These are phyloP conservation scores for Mesaphorura yosii DNA, from an alignment of 1,140 invertebrate species.

Conservation along the genomic window DNA sequence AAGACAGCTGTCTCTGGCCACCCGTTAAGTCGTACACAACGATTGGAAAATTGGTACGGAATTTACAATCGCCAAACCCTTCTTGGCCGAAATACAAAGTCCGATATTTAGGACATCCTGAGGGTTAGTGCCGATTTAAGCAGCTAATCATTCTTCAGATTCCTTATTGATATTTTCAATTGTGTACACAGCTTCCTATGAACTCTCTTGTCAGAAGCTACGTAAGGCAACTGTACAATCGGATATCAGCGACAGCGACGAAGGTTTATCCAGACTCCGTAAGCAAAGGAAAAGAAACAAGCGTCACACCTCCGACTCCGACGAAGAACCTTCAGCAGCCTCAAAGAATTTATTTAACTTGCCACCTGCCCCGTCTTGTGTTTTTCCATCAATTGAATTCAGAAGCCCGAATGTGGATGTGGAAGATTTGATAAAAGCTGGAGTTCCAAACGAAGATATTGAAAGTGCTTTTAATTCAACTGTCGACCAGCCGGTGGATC, in stretches of 20 bases:
- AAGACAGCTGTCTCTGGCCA: neutral
- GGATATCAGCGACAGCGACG: neutral
- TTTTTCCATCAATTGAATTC: too few species aligned
- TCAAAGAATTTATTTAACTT: too few species aligned
- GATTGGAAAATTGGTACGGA: neutral
- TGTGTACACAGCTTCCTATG: neutral
- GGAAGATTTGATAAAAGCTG: too few species aligned
- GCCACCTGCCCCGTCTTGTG: too few species aligned
- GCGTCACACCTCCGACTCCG: too few species aligned
- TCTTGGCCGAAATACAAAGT: neutral
- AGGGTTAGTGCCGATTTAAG: neutral
- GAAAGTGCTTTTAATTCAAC: too few species aligned
- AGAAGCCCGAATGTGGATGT: too few species aligned
- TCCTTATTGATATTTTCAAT: neutral
- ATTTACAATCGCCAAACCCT: neutral
- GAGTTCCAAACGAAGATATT: too few species aligned
- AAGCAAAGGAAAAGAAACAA: too few species aligned
- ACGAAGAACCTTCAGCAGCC: too few species aligned
- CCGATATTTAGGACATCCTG: neutral
- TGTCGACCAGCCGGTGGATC: too few species aligned
- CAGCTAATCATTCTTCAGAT: neutral
- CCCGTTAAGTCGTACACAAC: neutral
- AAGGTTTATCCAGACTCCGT: too few species aligned
- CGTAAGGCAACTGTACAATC: neutral
- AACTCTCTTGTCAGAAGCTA: neutral